Evolutionary conservation across 2,797 vertebrate species (phyloP), one percentile per base, ranked within the genome.

Genomic region (Oreortyx pictus): DNA sequence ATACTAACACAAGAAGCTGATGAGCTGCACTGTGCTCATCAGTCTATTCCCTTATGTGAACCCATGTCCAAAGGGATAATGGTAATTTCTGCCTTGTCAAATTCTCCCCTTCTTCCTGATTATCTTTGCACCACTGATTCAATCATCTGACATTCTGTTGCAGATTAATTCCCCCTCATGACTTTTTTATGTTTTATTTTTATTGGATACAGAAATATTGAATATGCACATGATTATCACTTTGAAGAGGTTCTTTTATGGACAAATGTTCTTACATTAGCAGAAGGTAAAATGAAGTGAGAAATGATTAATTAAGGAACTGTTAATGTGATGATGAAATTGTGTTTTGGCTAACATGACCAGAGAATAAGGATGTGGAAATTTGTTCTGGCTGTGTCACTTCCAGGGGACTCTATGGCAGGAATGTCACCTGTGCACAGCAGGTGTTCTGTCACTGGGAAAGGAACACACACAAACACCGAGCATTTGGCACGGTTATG

Each of bases 11-110:
- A 86, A 57, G 86, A 71, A 74, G 19, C 44, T 82, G 72, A 82
- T 90, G 72, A 84, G 75, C 65, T 80, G 35, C 74, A 71, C 65
- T 78, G 29, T 62, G 41, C 54, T 96, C 59, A 43, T 82, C 75
- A 77, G 44, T 74, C 46, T 93, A 29, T 94, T 89, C 66, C 87
- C 82, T 92, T 59, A 83, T 27, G 50, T 92, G 93, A 90, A 90
- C 76, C 68, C 76, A 16, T 66, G 87, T 94, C 87, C 35, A 0
- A 88, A 92, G 65, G 59, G 74, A 89, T 92, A 83, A 89, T 33
- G 66, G 56, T 78, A 88, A 92, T 91, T 95, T 95, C 94, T 92
- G 87, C 82, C 79, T 50, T 95, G 91, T 95, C 89, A 82, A 68
- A 90, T 86, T 95, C 59, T 83, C 73, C 59, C 79, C 44, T 92